A percentile compares a stretch with the other conserved stretches of the same genome.
phyloP scores from a whole-genome alignment of 1,140 invertebrate genomes.

The Sinonovacula constricta region DNA sequence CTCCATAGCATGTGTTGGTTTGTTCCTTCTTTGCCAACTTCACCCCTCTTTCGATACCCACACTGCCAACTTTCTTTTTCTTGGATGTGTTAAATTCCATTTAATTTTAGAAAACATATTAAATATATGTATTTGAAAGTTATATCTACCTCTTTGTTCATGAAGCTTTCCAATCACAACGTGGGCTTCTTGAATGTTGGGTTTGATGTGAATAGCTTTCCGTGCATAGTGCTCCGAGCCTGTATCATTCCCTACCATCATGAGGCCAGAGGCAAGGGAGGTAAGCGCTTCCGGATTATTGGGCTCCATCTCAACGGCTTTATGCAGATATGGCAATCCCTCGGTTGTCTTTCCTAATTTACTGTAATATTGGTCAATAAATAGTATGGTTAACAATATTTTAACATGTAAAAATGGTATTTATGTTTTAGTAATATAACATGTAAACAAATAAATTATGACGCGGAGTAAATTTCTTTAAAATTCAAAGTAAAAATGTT shows the following conservation, averaged over 20 bases:
- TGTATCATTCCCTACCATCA: conserved; percentile 48
- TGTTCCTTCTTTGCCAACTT: background rate
- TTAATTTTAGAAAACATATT: background rate
- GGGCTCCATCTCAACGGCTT: conserved; percentile 59
- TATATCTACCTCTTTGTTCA: conserved; percentile 75
- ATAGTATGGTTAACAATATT: background rate
- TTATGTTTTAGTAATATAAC: background rate
- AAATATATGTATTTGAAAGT: background rate
- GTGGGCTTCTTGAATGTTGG: conserved; percentile 73
- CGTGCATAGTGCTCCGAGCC: conserved; percentile 61
- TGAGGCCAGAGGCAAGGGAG: conserved; percentile 54
- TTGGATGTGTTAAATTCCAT: background rate
- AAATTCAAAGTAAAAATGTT: background rate
- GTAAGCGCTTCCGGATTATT: conserved; percentile 61
- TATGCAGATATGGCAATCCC: conserved; percentile 57
- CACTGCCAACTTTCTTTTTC: background rate
- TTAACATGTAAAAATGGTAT: background rate
- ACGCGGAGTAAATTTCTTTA: background rate
- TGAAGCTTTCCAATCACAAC: conserved; percentile 78
- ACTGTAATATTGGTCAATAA: conserved; percentile 45
- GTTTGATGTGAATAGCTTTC: conserved; percentile 55
- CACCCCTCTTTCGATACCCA: background rate
- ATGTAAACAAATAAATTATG: background rate
- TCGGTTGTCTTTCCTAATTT: conserved; percentile 52
- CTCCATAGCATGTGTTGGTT: background rate